Evolutionary conservation across 1,140 invertebrate genomes (phyloP).

Genomic region (Coenobita brevimanus): DNA sequence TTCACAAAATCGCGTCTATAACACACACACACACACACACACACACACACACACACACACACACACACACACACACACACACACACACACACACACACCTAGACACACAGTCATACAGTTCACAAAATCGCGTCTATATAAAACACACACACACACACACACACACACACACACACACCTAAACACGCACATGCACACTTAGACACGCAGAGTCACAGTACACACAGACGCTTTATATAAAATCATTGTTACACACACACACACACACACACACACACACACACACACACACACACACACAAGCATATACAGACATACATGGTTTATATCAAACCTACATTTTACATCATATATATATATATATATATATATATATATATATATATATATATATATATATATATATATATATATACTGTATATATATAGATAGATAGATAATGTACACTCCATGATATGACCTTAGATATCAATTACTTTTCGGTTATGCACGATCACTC

Average conservation of each 20-base stretch:
- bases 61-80: neutral
- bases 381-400: conserved; percentile 4
- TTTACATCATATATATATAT: neutral
- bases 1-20: too few relatives aligned
- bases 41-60: neutral
- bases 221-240: neutral
- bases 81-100: neutral
- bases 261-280: conserved; percentile 19
- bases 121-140: too few relatives aligned
- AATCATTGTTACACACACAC: neutral
- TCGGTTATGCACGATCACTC: neutral
- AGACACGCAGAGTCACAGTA: neutral
- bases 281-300: neutral
- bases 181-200: neutral
- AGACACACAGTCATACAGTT: neutral
- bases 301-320: neutral
- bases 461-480: too few relatives aligned
- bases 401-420: neutral
- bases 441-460: neutral
- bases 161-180: neutral
- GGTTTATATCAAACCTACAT: neutral
- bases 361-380: conserved; percentile 1
- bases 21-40: neutral
- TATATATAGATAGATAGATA: neutral
- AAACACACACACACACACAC: neutral